These are phyloP conservation scores for Eospalax fontanierii DNA, from an alignment of 2,797 vertebrate genomes.

Conservation along the genomic window DNA sequence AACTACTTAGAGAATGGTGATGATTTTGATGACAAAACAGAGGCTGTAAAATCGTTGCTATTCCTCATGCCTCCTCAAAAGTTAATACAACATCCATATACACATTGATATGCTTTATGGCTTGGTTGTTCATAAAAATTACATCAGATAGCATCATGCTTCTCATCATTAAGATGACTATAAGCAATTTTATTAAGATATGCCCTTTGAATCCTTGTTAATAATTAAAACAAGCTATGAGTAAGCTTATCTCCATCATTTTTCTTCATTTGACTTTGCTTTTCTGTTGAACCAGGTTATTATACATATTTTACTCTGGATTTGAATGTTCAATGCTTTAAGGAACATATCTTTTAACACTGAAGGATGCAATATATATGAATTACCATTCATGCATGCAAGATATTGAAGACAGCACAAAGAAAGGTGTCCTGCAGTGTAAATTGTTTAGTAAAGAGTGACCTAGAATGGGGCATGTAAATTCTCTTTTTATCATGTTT, in stretches of 20 bases:
- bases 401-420: rapidly evolving
- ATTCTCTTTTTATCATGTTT: not conserved
- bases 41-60: not conserved
- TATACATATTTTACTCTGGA: not conserved
- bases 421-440: too few relatives aligned
- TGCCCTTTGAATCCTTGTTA: not conserved
- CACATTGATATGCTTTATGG: not conserved
- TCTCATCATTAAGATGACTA: not conserved
- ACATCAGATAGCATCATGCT: not conserved
- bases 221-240: not conserved
- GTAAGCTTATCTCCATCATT: not conserved
- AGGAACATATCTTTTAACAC: not conserved
- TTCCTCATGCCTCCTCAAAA: not conserved
- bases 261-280: slow-evolving; percentile 23
- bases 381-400: not conserved
- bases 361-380: not conserved
- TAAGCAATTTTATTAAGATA: not conserved
- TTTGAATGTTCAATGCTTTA: not conserved
- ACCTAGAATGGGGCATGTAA: not conserved
- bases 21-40: rapidly evolving
- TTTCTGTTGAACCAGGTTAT: not conserved
- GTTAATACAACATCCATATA: not conserved
- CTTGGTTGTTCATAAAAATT: not conserved
- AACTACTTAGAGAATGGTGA: not conserved
- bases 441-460: not conserved